Evolutionary conservation across 2,113 vertebrate species (phyloP).

Genomic region (Oryzias curvinotus): DNA sequence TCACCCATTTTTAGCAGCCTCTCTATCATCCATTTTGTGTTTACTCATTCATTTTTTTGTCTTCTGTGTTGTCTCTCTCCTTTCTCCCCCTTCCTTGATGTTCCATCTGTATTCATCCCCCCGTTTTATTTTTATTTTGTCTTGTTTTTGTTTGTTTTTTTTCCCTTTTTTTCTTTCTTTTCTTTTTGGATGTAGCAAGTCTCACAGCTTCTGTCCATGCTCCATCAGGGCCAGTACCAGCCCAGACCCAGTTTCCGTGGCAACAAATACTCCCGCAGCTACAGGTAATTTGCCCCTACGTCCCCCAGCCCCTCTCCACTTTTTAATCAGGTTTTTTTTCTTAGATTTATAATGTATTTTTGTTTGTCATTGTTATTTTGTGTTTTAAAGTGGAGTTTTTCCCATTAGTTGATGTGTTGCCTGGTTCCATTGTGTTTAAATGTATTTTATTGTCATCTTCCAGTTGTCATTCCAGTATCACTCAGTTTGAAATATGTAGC

Average conservation of each 20-base stretch:
- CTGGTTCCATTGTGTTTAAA: constrained; percentile 49
- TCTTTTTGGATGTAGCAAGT: constrained; percentile 88
- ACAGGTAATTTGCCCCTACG: constrained; percentile 84
- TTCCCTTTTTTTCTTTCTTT: constrained; percentile 69
- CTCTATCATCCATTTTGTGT: constrained; percentile 74
- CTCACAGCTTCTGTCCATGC: constrained; percentile 98
- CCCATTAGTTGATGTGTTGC: constrained; percentile 40
- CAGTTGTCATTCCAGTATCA: constrained; percentile 54
- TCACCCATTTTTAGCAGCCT: constrained; percentile 63
- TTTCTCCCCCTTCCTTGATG: constrained; percentile 13
- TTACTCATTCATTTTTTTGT: constrained; percentile 74
- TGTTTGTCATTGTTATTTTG: constrained; percentile 54
- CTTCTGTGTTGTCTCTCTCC: constrained; percentile 60
- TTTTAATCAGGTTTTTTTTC: constrained; percentile 28
- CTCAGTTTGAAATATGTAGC: constrained; percentile 45
- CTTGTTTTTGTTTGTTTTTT: constrained; percentile 55
- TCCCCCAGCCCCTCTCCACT: not conserved
- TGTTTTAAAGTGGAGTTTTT: constrained; percentile 33
- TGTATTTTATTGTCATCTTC: constrained; percentile 46
- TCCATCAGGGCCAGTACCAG: constrained; percentile 98
- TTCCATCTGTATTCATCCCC: constrained; percentile 68
- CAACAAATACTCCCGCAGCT: constrained; percentile 98
- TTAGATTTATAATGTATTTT: constrained; percentile 54
- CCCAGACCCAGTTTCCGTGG: constrained; percentile 99
- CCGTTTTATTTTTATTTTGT: constrained; percentile 39